Percentiles rank a stretch among this genome's conserved stretches.
phyloP scores from a whole-genome alignment of 2,797 vertebrate genomes.

The Poeciliopsis gracilis region DNA sequence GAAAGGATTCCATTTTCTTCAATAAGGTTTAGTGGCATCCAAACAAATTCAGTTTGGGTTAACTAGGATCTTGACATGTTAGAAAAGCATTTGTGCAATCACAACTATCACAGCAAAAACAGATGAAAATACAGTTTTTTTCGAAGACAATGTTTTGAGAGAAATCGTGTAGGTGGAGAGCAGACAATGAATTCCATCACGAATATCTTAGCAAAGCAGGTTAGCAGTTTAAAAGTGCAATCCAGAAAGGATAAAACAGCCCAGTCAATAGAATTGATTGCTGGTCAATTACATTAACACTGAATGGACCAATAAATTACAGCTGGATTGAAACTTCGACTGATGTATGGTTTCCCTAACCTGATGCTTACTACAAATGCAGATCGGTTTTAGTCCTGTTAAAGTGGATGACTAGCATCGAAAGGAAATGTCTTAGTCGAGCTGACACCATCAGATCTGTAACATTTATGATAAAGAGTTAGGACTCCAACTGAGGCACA shows the following conservation, averaged over 20 bases:
- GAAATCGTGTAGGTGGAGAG: background rate
- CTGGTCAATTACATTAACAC: constrained; percentile 18
- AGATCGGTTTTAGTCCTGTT: constrained; percentile 3
- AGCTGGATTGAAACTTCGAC: background rate
- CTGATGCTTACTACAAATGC: background rate
- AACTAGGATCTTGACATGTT: constrained; percentile 15
- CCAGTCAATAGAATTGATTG: constrained; percentile 11
- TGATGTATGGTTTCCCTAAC: background rate
- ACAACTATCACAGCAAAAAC: constrained; percentile 30
- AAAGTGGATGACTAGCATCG: constrained; percentile 4
- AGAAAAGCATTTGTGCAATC: background rate
- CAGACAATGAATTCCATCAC: background rate
- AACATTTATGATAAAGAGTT: background rate
- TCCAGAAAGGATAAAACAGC: constrained; percentile 5
- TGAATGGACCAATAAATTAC: constrained; percentile 19
- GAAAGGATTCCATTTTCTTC: background rate
- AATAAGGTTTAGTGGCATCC: background rate
- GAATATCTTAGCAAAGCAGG: background rate
- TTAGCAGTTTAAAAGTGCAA: background rate
- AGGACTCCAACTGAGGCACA: constrained; percentile 64
- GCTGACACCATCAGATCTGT: background rate
- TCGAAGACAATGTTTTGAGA: constrained; percentile 24
- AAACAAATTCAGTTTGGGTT: constrained; percentile 1
- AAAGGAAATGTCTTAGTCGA: constrained; percentile 1
- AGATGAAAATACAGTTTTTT: constrained; percentile 38